phyloP scores from a whole-genome alignment of 2,888 invertebrate genomes.

The Eurytoma californica region DNA sequence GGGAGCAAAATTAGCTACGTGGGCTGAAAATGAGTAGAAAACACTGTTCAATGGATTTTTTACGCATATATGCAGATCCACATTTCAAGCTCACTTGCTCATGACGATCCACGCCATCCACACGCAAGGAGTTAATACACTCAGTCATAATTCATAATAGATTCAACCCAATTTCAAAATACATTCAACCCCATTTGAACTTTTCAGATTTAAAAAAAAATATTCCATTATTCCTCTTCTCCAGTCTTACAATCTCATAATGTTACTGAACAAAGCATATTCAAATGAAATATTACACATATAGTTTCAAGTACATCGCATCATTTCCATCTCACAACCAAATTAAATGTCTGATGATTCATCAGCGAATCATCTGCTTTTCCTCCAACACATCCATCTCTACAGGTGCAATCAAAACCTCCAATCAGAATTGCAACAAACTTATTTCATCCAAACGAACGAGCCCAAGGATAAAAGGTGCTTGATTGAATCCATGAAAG shows the following conservation, averaged over 20 bases:
- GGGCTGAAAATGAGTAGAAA: constrained; percentile 57
- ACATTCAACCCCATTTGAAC: not conserved
- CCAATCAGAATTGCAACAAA: not conserved
- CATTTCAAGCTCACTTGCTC: constrained; percentile 59
- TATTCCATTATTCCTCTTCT: not conserved
- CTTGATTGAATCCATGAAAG: no score
- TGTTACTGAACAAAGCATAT: constrained; percentile 6
- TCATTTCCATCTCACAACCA: constrained; percentile 21
- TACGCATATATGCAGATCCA: constrained; percentile 55
- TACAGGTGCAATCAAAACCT: constrained; percentile 32
- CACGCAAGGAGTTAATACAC: constrained; percentile 58
- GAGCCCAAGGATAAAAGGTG: not conserved
- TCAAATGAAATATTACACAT: not conserved
- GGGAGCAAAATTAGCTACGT: constrained; percentile 59
- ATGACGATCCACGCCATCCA: constrained; percentile 57
- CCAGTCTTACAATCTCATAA: constrained; percentile 34
- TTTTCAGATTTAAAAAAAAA: no score
- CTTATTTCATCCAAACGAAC: constrained; percentile 33
- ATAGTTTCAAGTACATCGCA: not conserved
- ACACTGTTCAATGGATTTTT: constrained; percentile 51
- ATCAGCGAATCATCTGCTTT: constrained; percentile 16
- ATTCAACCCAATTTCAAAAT: constrained; percentile 47
- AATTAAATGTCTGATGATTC: constrained; percentile 34
- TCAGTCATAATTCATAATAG: constrained; percentile 55
- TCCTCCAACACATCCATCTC: constrained; percentile 27